Base-by-base conservation (phyloP, 2,888 invertebrate genomes). In the Drosophila greeni region DNA sequence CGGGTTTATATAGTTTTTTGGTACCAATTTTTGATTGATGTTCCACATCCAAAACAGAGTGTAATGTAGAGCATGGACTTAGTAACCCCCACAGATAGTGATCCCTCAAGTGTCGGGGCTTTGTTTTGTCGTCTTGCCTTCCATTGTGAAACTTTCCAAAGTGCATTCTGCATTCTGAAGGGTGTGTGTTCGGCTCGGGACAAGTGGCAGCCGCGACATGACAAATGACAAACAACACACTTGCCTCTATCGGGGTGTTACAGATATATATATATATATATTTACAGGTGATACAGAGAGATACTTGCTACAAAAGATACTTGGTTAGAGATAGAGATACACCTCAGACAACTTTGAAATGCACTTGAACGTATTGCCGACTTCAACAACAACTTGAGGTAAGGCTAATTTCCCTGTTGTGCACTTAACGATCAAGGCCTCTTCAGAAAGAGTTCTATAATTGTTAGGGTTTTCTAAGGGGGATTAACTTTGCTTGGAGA, bases 171-270 rank as follows among this genome's bases (percentile, higher is more conserved):
- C 71, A 49, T 75, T 74, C 71, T 65, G 65, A 62, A 64, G 64
- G 34, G 65, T 42, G 65, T n/a, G n/a, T n/a, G n/a, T n/a, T n/a
- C n/a, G n/a, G n/a, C 47, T 11, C n/a, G 20, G 20, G 12, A 61
- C 71, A 81, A 77, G 82, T 76, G 78, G 71, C 67, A 64, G 70
- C 53, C 36, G 70, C 59, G 45, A 83, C 79, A 79, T 58, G 74
- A 67, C 72, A 75, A 69, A 81, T 60, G 72, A 67, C 84, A 81
- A 83, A 72, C 73, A 79, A 66, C 59, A 66, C 84, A 79, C 76
- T 76, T 74, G 69, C 64, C 42, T 26, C 47, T 66, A 66, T 66
- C 56, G 49, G 20, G 39, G n/a, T n/a, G n/a, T n/a, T n/a, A n/a
- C n/a, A n/a, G n/a, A n/a, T n/a, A n/a, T n/a, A n/a, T n/a, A n/a